Conservation (phyloP, 2,888 invertebrate species). For the Argyra leucocephala region DNA sequence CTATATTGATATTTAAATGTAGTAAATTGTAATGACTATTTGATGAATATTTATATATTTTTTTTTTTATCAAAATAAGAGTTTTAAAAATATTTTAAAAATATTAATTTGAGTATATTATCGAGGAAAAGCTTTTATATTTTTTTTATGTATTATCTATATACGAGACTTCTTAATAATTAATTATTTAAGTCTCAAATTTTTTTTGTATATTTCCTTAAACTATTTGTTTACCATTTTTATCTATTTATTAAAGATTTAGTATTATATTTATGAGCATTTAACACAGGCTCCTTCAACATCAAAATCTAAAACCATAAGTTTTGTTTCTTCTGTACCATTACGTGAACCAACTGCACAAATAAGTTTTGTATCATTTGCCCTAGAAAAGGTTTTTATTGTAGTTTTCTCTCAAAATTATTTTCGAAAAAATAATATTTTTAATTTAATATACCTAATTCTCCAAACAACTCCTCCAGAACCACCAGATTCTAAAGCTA, state of each 20-base stretch:
- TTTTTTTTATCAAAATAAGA: neutral
- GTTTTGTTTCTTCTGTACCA: constrained; percentile 97
- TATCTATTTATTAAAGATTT: neutral
- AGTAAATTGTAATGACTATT: neutral
- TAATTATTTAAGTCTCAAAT: neutral
- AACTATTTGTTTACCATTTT: neutral
- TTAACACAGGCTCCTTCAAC: constrained; percentile 61
- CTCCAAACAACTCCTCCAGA: constrained; percentile 99
- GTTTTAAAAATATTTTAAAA: neutral
- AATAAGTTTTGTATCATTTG: constrained; percentile 91
- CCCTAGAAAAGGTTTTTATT: constrained; percentile 41
- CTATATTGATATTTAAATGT: neutral
- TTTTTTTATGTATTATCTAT: neutral
- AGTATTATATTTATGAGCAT: constrained; percentile 42
- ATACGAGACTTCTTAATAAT: neutral
- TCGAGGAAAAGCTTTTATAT: neutral
- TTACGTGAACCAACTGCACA: constrained; percentile 98
- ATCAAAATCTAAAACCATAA: constrained; percentile 95
- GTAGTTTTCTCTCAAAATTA: neutral
- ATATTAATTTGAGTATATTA: neutral
- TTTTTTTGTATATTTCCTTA: neutral
- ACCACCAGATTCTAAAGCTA: constrained; percentile 86
- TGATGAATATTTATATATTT: neutral
- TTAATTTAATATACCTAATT: constrained; percentile 50
- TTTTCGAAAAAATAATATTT: neutral